A percentile compares a stretch with the other conserved stretches of the same genome.
These are phyloP conservation scores for Leptura quadrifasciata DNA, from an alignment of 2,888 invertebrate genomes.

Conservation along the genomic window DNA sequence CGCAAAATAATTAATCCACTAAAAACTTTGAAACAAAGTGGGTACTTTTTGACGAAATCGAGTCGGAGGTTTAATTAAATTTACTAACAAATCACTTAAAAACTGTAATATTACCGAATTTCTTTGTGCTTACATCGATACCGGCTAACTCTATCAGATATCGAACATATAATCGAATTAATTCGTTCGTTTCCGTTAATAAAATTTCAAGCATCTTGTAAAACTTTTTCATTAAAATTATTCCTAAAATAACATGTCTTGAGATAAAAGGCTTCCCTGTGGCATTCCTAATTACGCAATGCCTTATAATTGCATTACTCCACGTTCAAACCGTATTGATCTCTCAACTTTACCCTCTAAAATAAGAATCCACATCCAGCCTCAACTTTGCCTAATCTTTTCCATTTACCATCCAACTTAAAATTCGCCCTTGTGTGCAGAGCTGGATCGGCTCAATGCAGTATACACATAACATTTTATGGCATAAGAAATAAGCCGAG, in stretches of 20 bases:
- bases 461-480: not conserved
- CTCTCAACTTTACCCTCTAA: conserved; percentile 67
- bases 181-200: conserved; percentile 61
- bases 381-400: conserved; percentile 69
- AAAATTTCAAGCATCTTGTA: conserved; percentile 59
- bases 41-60: not conserved
- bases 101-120: conserved; percentile 40
- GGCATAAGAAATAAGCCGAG: not conserved
- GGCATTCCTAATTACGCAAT: conserved; percentile 71
- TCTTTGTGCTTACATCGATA: conserved; percentile 41
- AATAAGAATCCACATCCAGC: conserved; percentile 68
- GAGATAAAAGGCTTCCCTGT: conserved; percentile 68
- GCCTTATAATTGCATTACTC: conserved; percentile 70
- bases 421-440: conserved; percentile 62
- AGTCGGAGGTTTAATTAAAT: conserved; percentile 20
- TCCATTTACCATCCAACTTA: conserved; percentile 67
- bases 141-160: conserved; percentile 55
- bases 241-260: conserved; percentile 69
- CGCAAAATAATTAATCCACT: conserved; percentile 30
- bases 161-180: conserved; percentile 63
- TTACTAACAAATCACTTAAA: conserved; percentile 38
- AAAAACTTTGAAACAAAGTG: conserved; percentile 35
- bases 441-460: conserved; percentile 45
- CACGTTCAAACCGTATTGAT: conserved; percentile 71
- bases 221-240: conserved; percentile 69